A percentile compares a stretch with the other conserved stretches of the same genome.
phyloP scores from a whole-genome alignment of 2,888 invertebrate species.

The Heliconius cydno region DNA sequence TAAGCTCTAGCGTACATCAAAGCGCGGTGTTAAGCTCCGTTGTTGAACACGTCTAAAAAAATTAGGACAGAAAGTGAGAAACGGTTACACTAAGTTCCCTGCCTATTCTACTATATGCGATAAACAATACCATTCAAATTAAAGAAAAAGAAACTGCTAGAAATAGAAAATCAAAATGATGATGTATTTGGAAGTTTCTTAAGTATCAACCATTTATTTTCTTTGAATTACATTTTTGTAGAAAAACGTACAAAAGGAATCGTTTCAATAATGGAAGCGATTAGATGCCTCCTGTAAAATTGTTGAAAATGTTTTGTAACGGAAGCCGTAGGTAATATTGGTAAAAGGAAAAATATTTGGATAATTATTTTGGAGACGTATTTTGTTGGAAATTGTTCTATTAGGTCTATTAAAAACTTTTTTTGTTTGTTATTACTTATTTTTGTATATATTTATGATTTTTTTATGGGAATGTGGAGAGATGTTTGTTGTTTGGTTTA shows the following conservation, averaged over 20 bases:
- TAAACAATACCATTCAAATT: no score
- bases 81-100: not conserved
- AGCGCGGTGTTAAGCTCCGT: no score
- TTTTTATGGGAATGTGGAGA: no score
- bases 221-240: not conserved
- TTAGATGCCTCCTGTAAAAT: slow-evolving; percentile 1
- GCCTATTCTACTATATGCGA: not conserved
- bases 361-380: not conserved
- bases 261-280: not conserved
- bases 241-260: not conserved
- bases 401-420: not conserved
- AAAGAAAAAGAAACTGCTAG: not conserved
- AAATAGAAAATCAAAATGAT: not conserved
- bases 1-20: no score
- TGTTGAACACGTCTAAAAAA: not conserved
- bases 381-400: not conserved
- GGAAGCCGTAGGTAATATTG: not conserved
- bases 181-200: not conserved
- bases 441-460: no score
- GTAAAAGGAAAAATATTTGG: not conserved
- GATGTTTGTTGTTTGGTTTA: no score
- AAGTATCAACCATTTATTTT: not conserved
- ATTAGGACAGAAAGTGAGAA: not conserved
- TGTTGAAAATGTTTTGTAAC: not conserved
- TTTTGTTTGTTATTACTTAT: no score